Base-by-base conservation (phyloP, 2,113 vertebrate genomes). In the Hipposideros armiger region DNA sequence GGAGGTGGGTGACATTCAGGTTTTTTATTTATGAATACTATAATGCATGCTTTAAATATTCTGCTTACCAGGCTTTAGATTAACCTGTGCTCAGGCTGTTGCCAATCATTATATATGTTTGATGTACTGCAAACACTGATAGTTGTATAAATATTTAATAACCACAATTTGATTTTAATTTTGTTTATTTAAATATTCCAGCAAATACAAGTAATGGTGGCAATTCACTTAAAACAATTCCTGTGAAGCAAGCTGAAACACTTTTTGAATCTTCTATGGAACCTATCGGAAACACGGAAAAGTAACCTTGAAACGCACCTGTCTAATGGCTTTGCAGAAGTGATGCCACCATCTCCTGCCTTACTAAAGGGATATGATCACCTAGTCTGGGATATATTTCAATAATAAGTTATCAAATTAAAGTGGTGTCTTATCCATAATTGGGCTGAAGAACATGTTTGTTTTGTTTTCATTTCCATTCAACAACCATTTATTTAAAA, bases 211-310 rank as follows among this genome's bases (percentile, higher is more conserved):
- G 81, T 26, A 97, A 93, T 16, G 70, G 60, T 24, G 60, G 30
- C 32, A 69, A 73, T 98, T 72, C 70, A 97, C 69, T 95, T 47
- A 98, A 96, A 98, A 98, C 98, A 94, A 98, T 98, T 36, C 92
- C 96, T 4, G 97, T 98, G 76, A 96, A 91, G 58, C 97, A 98
- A 97, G 94, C 95, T 47, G 77, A 95, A 93, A 97, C 64, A 97
- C 45, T 94, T 40, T 67, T 47, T 60, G 30, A 81, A 16, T 26
- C 32, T 17, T 3, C 0, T 1, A 15, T 5, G 30, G 89, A 84
- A 30, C 1, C 66, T 20, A 36, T n/a, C 7, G 73, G 11, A 91
- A 78, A 36, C 16, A 52, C 9, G 36, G 32, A 54, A 72, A 89
- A 42, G 26, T 62, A 40, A 80, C 40, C 16, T 6, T 42, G 42